Conservation (phyloP, 2,113 vertebrate species). For the Crotalus horridus region DNA sequence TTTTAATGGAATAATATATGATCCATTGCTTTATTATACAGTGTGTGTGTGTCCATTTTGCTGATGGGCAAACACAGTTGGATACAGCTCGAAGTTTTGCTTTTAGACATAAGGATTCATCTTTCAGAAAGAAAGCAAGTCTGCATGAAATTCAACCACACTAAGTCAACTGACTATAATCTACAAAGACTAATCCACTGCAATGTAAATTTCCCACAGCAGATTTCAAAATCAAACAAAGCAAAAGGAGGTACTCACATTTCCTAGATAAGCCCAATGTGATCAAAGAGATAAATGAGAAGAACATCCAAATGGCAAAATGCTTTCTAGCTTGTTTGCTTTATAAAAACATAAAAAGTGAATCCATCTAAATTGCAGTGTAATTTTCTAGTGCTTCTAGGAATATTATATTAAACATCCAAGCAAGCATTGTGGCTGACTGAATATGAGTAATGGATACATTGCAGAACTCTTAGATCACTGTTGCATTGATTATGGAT, state of each 20-base stretch:
- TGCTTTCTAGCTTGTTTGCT: neutral
- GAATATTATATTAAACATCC: neutral
- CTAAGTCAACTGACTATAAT: neutral
- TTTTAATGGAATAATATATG: neutral
- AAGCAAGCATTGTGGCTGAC: neutral
- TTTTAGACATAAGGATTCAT: neutral
- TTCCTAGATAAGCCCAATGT: neutral
- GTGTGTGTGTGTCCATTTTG: neutral
- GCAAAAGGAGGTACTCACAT: neutral
- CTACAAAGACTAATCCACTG: neutral
- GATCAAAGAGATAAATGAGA: neutral
- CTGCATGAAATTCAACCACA: neutral
- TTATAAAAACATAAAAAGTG: neutral
- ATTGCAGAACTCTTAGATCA: accelerated
- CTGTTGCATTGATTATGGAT: neutral
- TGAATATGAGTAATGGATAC: neutral
- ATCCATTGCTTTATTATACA: neutral
- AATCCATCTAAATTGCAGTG: neutral
- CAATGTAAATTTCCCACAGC: neutral
- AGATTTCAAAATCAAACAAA: neutral
- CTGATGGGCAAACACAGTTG: neutral
- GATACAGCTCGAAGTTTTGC: neutral
- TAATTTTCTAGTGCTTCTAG: neutral
- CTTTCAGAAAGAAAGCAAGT: neutral
- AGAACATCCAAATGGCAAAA: neutral